Conservation (phyloP, 2,888 invertebrate species). For the Pterostichus madidus region DNA sequence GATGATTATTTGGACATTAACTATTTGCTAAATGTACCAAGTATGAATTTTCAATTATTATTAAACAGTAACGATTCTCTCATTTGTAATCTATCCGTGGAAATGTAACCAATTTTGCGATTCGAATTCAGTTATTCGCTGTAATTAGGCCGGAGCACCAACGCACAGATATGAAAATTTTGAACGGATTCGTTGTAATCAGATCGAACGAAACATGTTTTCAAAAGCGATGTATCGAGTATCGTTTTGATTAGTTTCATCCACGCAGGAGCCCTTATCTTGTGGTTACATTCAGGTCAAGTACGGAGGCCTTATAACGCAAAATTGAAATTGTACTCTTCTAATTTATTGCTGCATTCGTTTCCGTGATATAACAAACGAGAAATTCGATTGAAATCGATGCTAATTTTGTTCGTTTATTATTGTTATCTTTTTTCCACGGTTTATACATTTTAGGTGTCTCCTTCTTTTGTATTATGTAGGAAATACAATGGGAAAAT, state of each 20-base stretch:
- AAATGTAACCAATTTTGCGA: slow-evolving; percentile 26
- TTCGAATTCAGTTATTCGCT: slow-evolving; percentile 23
- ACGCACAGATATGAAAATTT: slow-evolving; percentile 21
- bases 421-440: no score
- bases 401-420: no score
- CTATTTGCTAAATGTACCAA: slow-evolving; percentile 14
- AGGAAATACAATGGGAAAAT: no score
- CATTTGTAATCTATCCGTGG: slow-evolving; percentile 40
- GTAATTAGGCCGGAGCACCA: slow-evolving; percentile 24
- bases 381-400: no score
- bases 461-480: no score
- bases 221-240: slow-evolving; percentile 15
- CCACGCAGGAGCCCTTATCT: slow-evolving; percentile 27
- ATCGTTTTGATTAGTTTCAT: slow-evolving; percentile 38
- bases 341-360: slow-evolving; percentile 1
- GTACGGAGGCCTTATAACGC: neutral
- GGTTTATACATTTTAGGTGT: no score
- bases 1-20: slow-evolving; percentile 17
- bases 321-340: neutral
- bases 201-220: slow-evolving; percentile 16
- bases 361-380: neutral
- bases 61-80: slow-evolving; percentile 40
- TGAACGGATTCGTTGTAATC: slow-evolving; percentile 13
- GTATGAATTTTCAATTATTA: slow-evolving; percentile 43
- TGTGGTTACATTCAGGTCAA: slow-evolving; percentile 10